Base-by-base conservation (phyloP, 2,888 invertebrate genomes). In the Augiades crinisus region DNA sequence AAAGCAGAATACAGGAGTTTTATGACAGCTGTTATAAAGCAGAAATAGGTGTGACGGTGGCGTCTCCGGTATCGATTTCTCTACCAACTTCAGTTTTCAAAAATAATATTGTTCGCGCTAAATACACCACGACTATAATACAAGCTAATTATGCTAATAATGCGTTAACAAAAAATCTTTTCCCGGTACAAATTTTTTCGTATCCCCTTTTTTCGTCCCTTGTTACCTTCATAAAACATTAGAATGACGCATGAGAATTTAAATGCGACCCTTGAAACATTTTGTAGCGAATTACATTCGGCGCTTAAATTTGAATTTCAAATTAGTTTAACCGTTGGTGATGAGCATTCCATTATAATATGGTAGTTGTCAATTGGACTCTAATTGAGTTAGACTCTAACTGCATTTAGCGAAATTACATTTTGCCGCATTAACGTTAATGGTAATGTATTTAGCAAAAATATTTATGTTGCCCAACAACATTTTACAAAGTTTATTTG, bases 311-410 rank as follows among this genome's bases (percentile, higher is more conserved):
- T 50, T 50, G 43, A 50, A 50, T 43, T 43, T 43, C 50, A 50
- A 50, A 50, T 50, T 50, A 50, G 41, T 50, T 50, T 50, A 50
- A 50, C 27, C 43, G 36, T 36, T 16, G 43, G 34, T 50, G 43
- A 50, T 50, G 43, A 43, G 43, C 43, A 36, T 50, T 43, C 27
- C 43, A 50, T 50, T 43, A 50, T 50, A 50, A 50, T 50, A 50
- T 36, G 43, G 43, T 43, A 43, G 50, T 50, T 50, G 50, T 50
- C 50, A 43, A 50, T 50, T 36, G 43, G 33, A 17, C 41, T n/a
- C 36, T 43, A 50, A 47, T 47, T 37, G 30, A 47, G 47, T 50
- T 43, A 50, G 43, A 14, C 36, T 21, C 47, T 50, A 43, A 50
- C 34, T 43, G 41, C 36, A 43, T 50, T 50, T 30, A 37, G 50